Evolutionary conservation across 2,888 invertebrate species (phyloP).

Genomic region (Nomada hirtipes): DNA sequence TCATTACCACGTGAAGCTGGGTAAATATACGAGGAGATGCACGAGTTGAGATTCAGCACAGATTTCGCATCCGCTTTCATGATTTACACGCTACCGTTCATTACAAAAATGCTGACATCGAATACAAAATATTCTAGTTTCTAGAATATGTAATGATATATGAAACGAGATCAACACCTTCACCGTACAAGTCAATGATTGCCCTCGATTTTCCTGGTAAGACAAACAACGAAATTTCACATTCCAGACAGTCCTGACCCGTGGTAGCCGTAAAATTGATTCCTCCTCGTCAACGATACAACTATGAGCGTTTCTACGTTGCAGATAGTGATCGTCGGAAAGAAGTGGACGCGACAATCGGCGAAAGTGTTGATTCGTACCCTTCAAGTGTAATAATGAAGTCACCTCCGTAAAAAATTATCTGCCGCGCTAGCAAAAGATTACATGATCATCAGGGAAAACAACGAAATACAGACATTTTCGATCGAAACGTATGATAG

Average conservation of each 20-base stretch:
- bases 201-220: conserved; percentile 1
- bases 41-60: conserved; percentile 75
- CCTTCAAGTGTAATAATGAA: conserved; percentile 46
- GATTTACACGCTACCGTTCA: conserved; percentile 52
- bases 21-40: conserved; percentile 63
- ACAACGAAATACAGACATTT: conserved; percentile 10
- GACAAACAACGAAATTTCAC: background rate
- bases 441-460: conserved; percentile 16
- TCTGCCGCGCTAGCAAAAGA: background rate
- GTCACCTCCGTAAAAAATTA: conserved; percentile 37
- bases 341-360: background rate
- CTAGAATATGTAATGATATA: conserved; percentile 42
- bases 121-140: conserved; percentile 73
- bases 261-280: no score
- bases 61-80: conserved; percentile 23
- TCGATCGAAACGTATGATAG: conserved; percentile 14
- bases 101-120: conserved; percentile 68
- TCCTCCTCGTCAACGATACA: background rate
- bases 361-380: conserved; percentile 41
- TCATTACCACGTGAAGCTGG: conserved; percentile 62
- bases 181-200: conserved; percentile 4
- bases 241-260: no score
- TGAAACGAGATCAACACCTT: conserved; percentile 41
- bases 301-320: background rate
- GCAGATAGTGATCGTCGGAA: background rate